Conservation (phyloP, 2,113 vertebrate species). For the Calidris pugnax region DNA sequence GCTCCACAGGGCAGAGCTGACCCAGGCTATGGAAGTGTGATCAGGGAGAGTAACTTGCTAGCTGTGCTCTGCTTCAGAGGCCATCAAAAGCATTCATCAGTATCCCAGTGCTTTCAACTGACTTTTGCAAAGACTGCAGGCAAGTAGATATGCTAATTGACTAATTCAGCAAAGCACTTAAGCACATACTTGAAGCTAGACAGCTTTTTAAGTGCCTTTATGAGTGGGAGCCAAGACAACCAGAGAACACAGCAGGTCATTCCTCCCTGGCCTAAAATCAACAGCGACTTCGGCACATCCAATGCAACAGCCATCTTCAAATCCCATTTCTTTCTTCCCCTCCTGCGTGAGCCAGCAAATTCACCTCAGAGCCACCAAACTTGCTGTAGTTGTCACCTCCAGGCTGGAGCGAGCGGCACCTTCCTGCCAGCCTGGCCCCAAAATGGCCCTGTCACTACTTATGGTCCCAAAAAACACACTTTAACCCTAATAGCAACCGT, state of each 20-base stretch:
- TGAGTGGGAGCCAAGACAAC: background rate
- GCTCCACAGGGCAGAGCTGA: background rate
- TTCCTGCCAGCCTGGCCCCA: background rate
- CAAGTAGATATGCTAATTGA: background rate
- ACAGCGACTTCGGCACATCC: fast-evolving
- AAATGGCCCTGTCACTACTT: background rate
- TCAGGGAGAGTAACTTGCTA: background rate
- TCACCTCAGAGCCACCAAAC: background rate
- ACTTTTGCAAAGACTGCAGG: background rate
- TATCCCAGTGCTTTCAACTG: background rate
- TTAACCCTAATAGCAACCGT: background rate
- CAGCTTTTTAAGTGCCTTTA: constrained; percentile 18
- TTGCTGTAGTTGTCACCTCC: background rate
- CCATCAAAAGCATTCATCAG: background rate
- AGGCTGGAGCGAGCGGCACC: background rate
- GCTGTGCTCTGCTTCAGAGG: background rate
- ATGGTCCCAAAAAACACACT: fast-evolving
- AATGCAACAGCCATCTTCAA: background rate
- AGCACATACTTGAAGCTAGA: constrained; percentile 24
- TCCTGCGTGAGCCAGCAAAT: fast-evolving
- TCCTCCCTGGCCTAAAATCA: constrained; percentile 4
- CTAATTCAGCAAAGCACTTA: constrained; percentile 20
- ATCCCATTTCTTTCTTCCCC: background rate
- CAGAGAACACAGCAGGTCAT: background rate
- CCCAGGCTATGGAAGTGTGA: background rate